A percentile compares a stretch with the other conserved stretches of the same genome.
Evolutionary conservation across 1,140 invertebrate species (phyloP).

Genomic region (Lutraria rhynchaena): DNA sequence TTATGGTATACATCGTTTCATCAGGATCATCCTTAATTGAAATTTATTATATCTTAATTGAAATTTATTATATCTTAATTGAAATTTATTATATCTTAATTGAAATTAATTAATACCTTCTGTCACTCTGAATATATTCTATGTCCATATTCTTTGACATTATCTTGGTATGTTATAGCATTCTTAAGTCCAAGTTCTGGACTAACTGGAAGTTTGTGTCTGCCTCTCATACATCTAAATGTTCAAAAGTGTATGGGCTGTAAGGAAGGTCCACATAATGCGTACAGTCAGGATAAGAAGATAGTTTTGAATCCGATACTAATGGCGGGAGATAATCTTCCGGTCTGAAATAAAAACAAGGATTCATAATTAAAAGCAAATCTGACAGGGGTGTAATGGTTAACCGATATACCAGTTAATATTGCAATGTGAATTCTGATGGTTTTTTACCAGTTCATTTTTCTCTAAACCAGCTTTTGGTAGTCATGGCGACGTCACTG

Average conservation of each 20-base stretch:
- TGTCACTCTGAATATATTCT: conserved; percentile 86
- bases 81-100: too few relatives aligned
- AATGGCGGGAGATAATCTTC: conserved; percentile 65
- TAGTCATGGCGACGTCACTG: too few relatives aligned
- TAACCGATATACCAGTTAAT: too few relatives aligned
- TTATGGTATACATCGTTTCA: too few relatives aligned
- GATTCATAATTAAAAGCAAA: background rate
- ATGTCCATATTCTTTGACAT: conserved; percentile 87
- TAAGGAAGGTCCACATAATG: conserved; percentile 87
- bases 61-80: too few relatives aligned
- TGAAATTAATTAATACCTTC: too few relatives aligned
- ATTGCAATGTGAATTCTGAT: too few relatives aligned
- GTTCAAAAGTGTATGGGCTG: conserved; percentile 91
- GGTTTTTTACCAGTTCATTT: too few relatives aligned
- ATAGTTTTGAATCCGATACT: conserved; percentile 7
- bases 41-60: too few relatives aligned
- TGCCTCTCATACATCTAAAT: conserved; percentile 87
- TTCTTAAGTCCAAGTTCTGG: conserved; percentile 87
- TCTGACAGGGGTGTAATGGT: too few relatives aligned
- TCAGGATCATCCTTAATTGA: too few relatives aligned
- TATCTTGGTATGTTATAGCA: conserved; percentile 86
- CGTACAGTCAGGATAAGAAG: conserved; percentile 87
- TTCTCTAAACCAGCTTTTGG: too few relatives aligned
- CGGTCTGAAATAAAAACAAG: conserved; percentile 70
- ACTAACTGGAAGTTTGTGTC: conserved; percentile 86